Percentiles rank a stretch among this genome's conserved stretches.
These are phyloP conservation scores for Neogale vison DNA, from an alignment of 2,113 vertebrate species.

Conservation along the genomic window DNA sequence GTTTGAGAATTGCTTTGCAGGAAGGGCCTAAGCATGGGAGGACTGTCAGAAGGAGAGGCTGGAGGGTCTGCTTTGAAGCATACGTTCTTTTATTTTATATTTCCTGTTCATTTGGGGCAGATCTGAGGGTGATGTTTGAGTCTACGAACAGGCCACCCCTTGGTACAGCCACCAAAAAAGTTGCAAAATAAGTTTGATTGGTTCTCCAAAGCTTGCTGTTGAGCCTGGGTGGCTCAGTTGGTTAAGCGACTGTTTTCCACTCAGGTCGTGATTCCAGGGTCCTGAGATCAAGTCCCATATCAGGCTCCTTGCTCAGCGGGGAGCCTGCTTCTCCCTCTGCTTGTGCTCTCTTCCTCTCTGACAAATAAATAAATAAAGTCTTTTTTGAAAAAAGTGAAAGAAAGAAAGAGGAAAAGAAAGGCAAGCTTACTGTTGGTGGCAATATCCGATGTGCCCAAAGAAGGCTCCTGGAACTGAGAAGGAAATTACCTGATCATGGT, in stretches of 20 bases:
- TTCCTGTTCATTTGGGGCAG: not conserved
- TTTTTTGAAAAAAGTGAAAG: too few relatives aligned
- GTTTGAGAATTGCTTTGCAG: not conserved
- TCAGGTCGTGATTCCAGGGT: too few relatives aligned
- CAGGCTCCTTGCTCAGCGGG: too few relatives aligned
- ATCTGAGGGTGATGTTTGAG: not conserved
- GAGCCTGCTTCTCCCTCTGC: too few relatives aligned
- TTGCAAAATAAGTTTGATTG: not conserved
- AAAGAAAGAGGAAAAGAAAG: too few relatives aligned
- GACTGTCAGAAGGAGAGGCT: not conserved
- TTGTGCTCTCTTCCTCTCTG: too few relatives aligned
- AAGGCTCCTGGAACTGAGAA: not conserved
- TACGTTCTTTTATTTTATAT: not conserved
- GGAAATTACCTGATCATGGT: not conserved
- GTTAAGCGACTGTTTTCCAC: too few relatives aligned
- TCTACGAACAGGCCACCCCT: not conserved
- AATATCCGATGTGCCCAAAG: not conserved
- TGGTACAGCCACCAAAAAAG: not conserved
- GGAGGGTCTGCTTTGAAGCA: not conserved
- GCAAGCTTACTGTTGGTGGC: not conserved
- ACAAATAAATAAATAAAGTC: too few relatives aligned
- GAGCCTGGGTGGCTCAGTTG: not conserved
- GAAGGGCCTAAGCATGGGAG: not conserved
- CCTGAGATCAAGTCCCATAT: too few relatives aligned
- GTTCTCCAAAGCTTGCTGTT: not conserved